These are phyloP conservation scores for Coracopsis vasa DNA, from an alignment of 2,113 vertebrate species.

Conservation along the genomic window DNA sequence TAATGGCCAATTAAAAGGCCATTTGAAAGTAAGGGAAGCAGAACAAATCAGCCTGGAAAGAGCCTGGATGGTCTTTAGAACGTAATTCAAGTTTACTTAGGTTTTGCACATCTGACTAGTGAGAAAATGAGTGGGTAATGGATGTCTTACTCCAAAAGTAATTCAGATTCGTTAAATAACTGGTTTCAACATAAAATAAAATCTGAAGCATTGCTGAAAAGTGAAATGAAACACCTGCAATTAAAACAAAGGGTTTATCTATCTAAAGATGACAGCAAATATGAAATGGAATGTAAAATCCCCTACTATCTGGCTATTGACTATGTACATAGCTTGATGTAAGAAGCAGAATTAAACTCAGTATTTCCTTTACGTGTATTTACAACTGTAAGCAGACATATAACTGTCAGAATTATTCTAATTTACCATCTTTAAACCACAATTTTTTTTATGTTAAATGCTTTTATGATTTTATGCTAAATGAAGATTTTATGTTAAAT, in stretches of 20 bases:
- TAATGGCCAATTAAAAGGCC: constrained; percentile 71
- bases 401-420: not conserved
- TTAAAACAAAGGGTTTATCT: not conserved
- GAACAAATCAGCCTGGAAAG: constrained; percentile 50
- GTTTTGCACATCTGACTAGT: constrained; percentile 33
- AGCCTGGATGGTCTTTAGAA: not conserved
- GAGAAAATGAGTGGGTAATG: not conserved
- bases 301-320: not conserved
- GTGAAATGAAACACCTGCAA: not conserved
- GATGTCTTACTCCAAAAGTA: not conserved
- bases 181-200: not conserved
- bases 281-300: not conserved
- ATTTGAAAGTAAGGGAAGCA: constrained; percentile 72
- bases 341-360: not conserved
- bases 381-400: not conserved
- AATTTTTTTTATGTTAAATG: not conserved
- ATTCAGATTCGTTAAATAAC: not conserved
- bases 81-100: constrained; percentile 44
- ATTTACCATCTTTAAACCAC: not conserved
- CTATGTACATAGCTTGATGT: not conserved
- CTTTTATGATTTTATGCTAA: not conserved
- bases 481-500: not conserved
- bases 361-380: not conserved
- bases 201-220: not conserved
- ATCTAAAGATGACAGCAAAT: not conserved